phyloP scores from a whole-genome alignment of 2,888 invertebrate species.

The Netelia inedita region DNA sequence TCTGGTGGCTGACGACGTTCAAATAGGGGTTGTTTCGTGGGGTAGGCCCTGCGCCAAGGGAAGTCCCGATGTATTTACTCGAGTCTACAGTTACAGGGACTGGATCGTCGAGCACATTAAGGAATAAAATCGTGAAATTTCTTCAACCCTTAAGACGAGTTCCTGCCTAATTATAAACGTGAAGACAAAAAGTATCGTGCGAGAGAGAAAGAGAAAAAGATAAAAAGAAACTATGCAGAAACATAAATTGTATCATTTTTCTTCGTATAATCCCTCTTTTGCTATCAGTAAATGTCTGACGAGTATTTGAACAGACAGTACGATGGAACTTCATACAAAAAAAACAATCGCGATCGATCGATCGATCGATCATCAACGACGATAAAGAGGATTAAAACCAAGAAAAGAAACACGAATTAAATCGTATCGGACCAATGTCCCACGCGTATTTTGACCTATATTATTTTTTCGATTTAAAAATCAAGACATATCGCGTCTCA shows the following conservation, averaged over 20 bases:
- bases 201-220: not conserved
- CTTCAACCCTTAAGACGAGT: not conserved
- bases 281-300: not conserved
- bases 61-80: slow-evolving; percentile 83
- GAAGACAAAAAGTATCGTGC: not conserved
- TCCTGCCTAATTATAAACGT: not conserved
- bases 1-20: slow-evolving; percentile 79
- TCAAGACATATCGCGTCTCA: not conserved
- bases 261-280: not conserved
- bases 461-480: not conserved
- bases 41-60: slow-evolving; percentile 85
- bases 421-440: not conserved
- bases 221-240: not conserved
- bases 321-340: not conserved
- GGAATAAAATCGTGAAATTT: slow-evolving; percentile 37
- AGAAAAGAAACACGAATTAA: not conserved
- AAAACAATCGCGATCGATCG: slow-evolving; percentile 7
- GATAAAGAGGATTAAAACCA: not conserved
- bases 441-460: not conserved
- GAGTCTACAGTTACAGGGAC: slow-evolving; percentile 82
- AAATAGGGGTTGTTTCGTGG: slow-evolving; percentile 85
- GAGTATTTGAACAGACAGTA: not conserved
- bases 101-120: slow-evolving; percentile 82
- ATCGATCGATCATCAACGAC: slow-evolving; percentile 32
- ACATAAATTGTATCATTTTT: not conserved